phyloP scores from a whole-genome alignment of 2,888 invertebrate genomes.

The Tachina grossa region DNA sequence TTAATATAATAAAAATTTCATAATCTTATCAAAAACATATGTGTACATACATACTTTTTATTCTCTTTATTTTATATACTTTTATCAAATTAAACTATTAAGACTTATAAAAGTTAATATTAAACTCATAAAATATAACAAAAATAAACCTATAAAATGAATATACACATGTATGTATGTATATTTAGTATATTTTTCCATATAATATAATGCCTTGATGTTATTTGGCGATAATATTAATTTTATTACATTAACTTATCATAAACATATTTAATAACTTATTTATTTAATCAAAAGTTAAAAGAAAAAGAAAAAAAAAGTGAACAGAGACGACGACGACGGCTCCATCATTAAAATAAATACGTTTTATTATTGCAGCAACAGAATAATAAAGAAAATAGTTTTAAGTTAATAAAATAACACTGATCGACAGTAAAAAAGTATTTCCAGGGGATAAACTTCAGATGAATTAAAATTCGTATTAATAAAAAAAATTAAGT shows the following conservation, averaged over 20 bases:
- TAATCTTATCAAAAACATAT: constrained; percentile 45
- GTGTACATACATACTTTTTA: neutral
- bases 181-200: neutral
- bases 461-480: too few species aligned
- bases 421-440: neutral
- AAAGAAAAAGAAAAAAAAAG: neutral
- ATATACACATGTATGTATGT: neutral
- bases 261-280: constrained; percentile 58
- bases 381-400: constrained; percentile 1
- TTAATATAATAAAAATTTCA: constrained; percentile 26
- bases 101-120: neutral
- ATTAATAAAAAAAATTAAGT: too few species aligned
- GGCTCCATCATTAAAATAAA: neutral
- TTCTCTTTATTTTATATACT: neutral
- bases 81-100: constrained; percentile 51
- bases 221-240: constrained; percentile 57
- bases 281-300: constrained; percentile 58
- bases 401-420: constrained; percentile 2
- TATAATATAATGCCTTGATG: constrained; percentile 38
- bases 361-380: neutral
- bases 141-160: constrained; percentile 3
- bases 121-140: neutral
- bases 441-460: too few species aligned
- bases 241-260: constrained; percentile 64
- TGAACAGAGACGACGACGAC: neutral